phyloP scores from a whole-genome alignment of 2,888 invertebrate genomes.

The Punctoribates punctum region DNA sequence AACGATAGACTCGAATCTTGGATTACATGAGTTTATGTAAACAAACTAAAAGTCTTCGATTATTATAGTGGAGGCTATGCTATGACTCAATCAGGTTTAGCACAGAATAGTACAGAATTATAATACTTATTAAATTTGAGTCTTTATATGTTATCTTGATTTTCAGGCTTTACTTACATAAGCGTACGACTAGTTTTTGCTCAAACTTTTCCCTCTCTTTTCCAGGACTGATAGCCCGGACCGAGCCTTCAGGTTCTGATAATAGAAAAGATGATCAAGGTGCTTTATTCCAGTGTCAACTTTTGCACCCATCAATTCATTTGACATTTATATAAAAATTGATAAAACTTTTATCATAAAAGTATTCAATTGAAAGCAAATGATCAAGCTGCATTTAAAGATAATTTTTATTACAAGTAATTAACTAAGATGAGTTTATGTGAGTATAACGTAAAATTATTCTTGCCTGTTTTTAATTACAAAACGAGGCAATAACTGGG shows the following conservation, averaged over 20 bases:
- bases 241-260: background rate
- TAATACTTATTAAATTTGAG: conserved; percentile 32
- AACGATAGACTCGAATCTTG: background rate
- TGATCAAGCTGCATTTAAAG: background rate
- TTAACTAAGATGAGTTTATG: no score
- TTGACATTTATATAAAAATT: no score
- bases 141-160: background rate
- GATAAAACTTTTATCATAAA: no score
- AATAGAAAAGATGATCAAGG: no score
- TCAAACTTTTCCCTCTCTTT: background rate
- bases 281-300: no score
- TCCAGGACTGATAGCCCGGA: background rate
- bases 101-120: background rate
- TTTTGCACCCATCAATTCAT: no score
- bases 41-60: conserved; percentile 5
- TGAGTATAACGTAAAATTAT: no score
- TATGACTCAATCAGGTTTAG: conserved; percentile 34
- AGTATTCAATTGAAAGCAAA: no score
- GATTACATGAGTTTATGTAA: conserved; percentile 11
- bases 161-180: conserved; percentile 20
- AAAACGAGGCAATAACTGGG: no score
- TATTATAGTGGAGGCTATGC: conserved; percentile 4
- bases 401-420: no score
- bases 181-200: conserved; percentile 14
- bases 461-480: no score